Conservation (phyloP, 2,888 invertebrate genomes). For the Heliconius sara region DNA sequence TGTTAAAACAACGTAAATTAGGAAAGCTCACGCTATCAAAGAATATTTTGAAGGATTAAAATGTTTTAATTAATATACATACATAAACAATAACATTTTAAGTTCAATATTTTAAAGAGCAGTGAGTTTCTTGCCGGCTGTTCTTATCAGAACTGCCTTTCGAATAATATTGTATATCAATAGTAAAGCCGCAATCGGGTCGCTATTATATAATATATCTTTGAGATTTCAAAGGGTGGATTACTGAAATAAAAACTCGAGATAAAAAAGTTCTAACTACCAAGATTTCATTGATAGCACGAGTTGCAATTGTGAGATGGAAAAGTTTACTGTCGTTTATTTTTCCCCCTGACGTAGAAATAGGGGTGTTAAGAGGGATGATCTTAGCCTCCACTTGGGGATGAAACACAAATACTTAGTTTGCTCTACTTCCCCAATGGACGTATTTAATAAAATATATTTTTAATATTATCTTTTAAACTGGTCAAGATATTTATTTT, state of each 20-base stretch:
- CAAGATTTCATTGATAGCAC: constrained; percentile 15
- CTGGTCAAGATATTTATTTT: neutral
- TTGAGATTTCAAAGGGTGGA: neutral
- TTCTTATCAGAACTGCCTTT: too few relatives aligned
- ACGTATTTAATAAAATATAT: neutral
- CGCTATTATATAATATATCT: neutral
- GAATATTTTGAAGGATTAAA: too few relatives aligned
- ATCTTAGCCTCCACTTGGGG: neutral
- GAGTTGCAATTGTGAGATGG: constrained; percentile 6
- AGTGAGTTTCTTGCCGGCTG: too few relatives aligned
- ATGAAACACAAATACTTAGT: neutral
- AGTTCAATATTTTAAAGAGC: too few relatives aligned
- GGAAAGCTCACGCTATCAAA: too few relatives aligned
- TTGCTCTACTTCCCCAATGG: neutral
- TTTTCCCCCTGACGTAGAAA: constrained; percentile 5
- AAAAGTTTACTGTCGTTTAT: constrained; percentile 19
- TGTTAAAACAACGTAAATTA: too few relatives aligned
- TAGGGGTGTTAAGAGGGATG: constrained; percentile 24
- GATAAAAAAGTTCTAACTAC: neutral
- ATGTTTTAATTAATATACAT: too few relatives aligned
- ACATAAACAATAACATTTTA: too few relatives aligned
- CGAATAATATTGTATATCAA: too few relatives aligned
- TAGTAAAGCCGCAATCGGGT: too few relatives aligned
- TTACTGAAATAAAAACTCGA: neutral
- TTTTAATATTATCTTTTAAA: neutral